Evolutionary conservation across 2,113 vertebrate genomes (phyloP).

Genomic region (Chroicocephalus ridibundus): DNA sequence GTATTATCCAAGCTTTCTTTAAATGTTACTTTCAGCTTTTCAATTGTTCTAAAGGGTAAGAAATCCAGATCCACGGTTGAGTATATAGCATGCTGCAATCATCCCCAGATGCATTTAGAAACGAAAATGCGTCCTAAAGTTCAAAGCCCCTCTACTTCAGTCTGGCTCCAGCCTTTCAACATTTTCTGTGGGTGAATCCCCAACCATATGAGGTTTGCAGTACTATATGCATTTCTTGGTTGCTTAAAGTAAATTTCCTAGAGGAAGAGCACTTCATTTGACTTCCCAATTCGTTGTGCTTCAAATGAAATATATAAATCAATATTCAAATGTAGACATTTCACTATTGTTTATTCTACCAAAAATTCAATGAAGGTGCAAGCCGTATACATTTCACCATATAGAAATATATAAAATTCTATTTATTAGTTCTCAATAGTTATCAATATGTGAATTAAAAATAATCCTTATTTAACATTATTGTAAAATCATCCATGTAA

Average conservation of each 20-base stretch:
- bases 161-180: not conserved
- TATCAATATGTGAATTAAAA: constrained; percentile 24
- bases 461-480: constrained; percentile 13
- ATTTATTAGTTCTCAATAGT: not conserved
- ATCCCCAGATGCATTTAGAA: not conserved
- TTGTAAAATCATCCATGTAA: not conserved
- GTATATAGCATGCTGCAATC: not conserved
- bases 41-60: not conserved
- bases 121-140: not conserved
- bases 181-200: not conserved
- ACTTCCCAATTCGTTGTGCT: not conserved
- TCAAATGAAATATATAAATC: constrained; percentile 25
- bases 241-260: not conserved
- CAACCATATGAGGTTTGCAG: not conserved
- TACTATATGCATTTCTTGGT: not conserved
- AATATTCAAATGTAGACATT: constrained; percentile 14
- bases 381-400: constrained; percentile 40
- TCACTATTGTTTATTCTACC: constrained; percentile 58
- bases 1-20: not conserved
- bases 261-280: not conserved
- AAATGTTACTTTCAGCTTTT: not conserved
- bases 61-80: not conserved
- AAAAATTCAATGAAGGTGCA: constrained; percentile 35
- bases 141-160: not conserved
- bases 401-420: constrained; percentile 50